These are phyloP conservation scores for Coelopa frigida DNA, from an alignment of 1,140 invertebrate species.

Conservation along the genomic window DNA sequence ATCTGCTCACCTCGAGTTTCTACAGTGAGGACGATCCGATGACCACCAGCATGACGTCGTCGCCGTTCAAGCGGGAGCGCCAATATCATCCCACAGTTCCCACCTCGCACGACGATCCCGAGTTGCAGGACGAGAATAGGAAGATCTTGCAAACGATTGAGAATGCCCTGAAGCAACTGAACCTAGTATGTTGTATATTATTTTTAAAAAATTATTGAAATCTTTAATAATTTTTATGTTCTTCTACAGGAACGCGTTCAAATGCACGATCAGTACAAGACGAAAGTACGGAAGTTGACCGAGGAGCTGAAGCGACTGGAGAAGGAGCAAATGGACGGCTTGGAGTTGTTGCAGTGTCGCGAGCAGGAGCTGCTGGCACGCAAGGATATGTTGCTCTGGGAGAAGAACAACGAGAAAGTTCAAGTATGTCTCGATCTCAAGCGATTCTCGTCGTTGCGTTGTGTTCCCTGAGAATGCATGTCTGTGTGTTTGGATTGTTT, in stretches of 20 bases:
- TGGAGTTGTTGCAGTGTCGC: constrained; percentile 33
- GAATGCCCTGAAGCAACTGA: constrained; percentile 52
- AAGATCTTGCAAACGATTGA: constrained; percentile 47
- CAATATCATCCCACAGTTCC: constrained; percentile 40
- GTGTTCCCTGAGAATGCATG: too few species aligned
- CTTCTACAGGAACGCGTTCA: constrained; percentile 38
- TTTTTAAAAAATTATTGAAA: constrained; percentile 1
- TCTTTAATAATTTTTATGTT: constrained; percentile 10
- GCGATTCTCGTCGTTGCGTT: too few species aligned
- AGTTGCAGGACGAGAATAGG: constrained; percentile 41
- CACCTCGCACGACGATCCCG: constrained; percentile 35
- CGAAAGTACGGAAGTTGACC: constrained; percentile 36
- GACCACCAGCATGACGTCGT: constrained; percentile 24
- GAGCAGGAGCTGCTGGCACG: constrained; percentile 35
- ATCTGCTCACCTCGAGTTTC: constrained; percentile 43
- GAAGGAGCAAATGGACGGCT: constrained; percentile 42
- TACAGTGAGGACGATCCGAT: constrained; percentile 33
- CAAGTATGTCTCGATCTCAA: constrained; percentile 27
- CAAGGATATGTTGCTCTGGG: constrained; percentile 45
- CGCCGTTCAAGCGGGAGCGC: constrained; percentile 30
- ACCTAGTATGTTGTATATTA: constrained; percentile 45
- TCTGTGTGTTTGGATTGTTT: neutral
- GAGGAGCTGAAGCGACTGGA: constrained; percentile 44
- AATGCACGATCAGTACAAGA: constrained; percentile 43
- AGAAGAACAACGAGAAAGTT: constrained; percentile 44